Evolutionary conservation across 2,113 vertebrate genomes (phyloP), one percentile per base, ranked within the genome.

Genomic region (Esox niger): DNA sequence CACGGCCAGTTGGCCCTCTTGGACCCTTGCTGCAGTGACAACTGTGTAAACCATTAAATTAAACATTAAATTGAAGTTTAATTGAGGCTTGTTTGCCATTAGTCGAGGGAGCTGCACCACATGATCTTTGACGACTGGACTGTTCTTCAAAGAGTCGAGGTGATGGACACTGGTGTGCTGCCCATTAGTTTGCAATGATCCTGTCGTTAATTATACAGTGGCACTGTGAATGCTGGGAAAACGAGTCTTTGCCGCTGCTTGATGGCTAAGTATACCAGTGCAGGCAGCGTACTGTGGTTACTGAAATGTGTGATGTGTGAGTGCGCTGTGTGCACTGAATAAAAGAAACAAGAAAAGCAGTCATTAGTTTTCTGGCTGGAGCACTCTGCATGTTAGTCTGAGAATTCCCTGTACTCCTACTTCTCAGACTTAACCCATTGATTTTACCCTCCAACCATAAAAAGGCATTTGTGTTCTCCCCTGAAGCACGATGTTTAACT

Each of bases 361-460:
- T 79, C 77, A 81, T 83, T 70, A 64, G 86, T 82, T 71, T 61
- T 62, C 70, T 62, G 76, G 75, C 81, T 76, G 78, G 75, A 62
- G 77, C 79, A 65, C 68, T 64, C 68, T 33, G 64, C 20, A 47
- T 74, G 66, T 63, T 69, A 74, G 77, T 81, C 78, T 83, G 79
- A 47, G 2, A 66, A 46, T 61, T 20, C 29, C 62, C 5, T 25
- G 17, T 21, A 10, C 33, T 57, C 57, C 59, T 21, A 32, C 69
- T 67, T 78, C 78, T 69, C 68, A 60, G 72, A 70, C 74, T 64
- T n/a, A n/a, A n/a, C n/a, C 67, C 47, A 71, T 61, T 27, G 63
- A 54, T 81, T 78, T 82, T 82, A 66, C 65, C 73, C 68, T 21
- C 54, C 59, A 75, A 72, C 67, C 33, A 33, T 64, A 62, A 73